Evolutionary conservation across 2,888 invertebrate species (phyloP), one percentile per base, ranked within the genome.

Genomic region (Metacarcinus magister): DNA sequence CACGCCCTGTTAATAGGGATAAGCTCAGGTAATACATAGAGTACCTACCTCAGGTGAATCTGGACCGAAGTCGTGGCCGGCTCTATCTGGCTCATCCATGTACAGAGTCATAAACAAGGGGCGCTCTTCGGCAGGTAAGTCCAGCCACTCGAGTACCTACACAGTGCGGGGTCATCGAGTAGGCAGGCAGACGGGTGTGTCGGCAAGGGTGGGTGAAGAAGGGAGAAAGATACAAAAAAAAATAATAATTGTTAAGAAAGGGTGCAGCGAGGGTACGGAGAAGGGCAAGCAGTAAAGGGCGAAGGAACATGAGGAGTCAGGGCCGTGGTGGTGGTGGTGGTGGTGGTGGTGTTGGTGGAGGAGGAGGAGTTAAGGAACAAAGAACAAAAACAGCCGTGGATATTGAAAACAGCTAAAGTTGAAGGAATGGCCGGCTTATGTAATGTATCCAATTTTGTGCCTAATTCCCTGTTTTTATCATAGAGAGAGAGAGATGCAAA

Each of bases 41-140:
- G 16, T 28, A 97, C 54, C n/a, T 97, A 97, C 97, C 94, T 97
- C 93, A 5, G 96, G 96, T 3, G 97, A 96, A 39, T 97, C 95
- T 4, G 97, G 97, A 3, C 97, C 97, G 82, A 97, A 96, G 0
- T 97, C 96, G 95, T 97, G 97, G 23, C 97, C 97, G 4, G 97
- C 97, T 39, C 95, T 93, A 96, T 97, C 97, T 7, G 97, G 97
- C 95, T 97, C 97, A 67, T 97, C 97, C 89, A 97, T 97, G 96
- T 97, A 97, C 48, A 97, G 97, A 0, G 97, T 97, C 87, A 97
- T 89, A 95, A 97, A 97, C 28, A 96, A n/a, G 2, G 97, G 97
- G 39, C 97, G 96, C 60, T 97, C 96, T 2, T 95, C 96, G 3
- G 97, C 95, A 0, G 97, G 97, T 28, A 97, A 93, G 82, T 97